phyloP scores from a whole-genome alignment of 1,140 invertebrate species.

The Lamellibrachia luymesi region DNA sequence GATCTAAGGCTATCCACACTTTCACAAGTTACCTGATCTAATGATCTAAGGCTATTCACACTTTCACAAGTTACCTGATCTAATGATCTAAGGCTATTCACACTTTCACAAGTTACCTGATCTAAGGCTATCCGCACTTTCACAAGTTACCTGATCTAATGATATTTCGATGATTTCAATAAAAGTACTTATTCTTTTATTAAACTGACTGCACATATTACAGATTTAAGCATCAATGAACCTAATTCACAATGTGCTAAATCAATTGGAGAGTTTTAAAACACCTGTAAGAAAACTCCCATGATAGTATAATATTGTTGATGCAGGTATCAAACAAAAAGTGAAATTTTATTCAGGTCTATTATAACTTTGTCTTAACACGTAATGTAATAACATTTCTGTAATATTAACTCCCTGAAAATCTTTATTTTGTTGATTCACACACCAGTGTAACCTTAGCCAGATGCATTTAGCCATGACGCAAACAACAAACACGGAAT shows the following conservation, averaged over 20 bases:
- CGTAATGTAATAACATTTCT: not conserved
- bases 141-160: too few relatives aligned
- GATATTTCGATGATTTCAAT: too few relatives aligned
- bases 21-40: too few relatives aligned
- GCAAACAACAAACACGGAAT: too few relatives aligned
- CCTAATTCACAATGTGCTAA: not conserved
- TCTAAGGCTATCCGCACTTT: too few relatives aligned
- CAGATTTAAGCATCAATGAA: not conserved
- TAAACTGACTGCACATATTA: too few relatives aligned
- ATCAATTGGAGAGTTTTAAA: not conserved
- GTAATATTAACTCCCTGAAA: not conserved
- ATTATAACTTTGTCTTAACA: not conserved
- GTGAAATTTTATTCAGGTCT: not conserved
- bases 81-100: too few relatives aligned
- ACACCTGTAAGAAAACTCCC: not conserved
- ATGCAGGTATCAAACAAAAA: not conserved
- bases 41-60: too few relatives aligned
- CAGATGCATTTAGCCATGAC: not conserved
- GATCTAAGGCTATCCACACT: too few relatives aligned
- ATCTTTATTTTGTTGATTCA: not conserved
- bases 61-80: too few relatives aligned
- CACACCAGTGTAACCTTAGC: not conserved
- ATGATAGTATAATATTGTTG: not conserved
- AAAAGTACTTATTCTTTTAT: too few relatives aligned
- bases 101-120: too few relatives aligned